These are phyloP conservation scores for Heteromyza rotundicornis DNA, from an alignment of 2,888 invertebrate genomes.

Conservation along the genomic window DNA sequence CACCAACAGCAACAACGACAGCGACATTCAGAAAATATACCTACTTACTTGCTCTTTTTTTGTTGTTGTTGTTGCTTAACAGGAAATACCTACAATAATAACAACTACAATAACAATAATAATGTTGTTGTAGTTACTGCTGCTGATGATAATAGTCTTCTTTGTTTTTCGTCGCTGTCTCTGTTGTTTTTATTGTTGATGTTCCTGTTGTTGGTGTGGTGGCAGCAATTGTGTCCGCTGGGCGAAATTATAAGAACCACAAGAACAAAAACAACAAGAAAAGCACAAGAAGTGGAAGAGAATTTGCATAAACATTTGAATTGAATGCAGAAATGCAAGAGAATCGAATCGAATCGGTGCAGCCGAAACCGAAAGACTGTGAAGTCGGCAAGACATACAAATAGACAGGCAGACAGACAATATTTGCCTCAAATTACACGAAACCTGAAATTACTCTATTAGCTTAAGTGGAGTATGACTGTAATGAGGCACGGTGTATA, in stretches of 20 bases:
- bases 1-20: background rate
- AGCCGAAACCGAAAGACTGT: background rate
- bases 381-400: no score
- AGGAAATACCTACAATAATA: constrained; percentile 8
- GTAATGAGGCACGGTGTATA: no score
- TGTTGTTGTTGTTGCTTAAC: no score
- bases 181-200: background rate
- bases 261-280: no score
- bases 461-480: no score
- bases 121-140: background rate
- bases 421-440: no score
- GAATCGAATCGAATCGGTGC: background rate
- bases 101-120: background rate
- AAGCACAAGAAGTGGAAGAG: background rate
- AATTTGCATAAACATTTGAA: constrained; percentile 9
- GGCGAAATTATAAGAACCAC: background rate
- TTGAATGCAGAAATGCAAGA: background rate
- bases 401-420: no score
- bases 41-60: background rate
- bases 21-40: background rate
- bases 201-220: background rate
- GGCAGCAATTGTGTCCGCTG: background rate
- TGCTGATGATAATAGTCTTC: background rate
- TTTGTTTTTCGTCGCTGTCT: background rate
- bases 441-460: no score